phyloP scores from a whole-genome alignment of 2,888 invertebrate species.

The Tuta absoluta region DNA sequence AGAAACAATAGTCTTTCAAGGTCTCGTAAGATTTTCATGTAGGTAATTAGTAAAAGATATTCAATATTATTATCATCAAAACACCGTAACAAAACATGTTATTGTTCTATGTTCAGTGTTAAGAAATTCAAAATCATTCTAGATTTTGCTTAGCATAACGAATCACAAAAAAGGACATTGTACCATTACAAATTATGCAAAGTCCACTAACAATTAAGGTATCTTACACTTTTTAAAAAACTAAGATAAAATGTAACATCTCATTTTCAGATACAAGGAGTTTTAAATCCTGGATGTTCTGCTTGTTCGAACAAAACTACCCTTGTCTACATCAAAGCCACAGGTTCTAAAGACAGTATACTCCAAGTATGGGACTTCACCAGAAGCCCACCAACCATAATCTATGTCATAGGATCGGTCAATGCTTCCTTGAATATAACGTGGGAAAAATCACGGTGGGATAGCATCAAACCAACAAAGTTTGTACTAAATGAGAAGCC shows the following conservation, averaged over 20 bases:
- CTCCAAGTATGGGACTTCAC: conserved; percentile 87
- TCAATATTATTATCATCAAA: not conserved
- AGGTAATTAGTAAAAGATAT: not conserved
- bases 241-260: conserved; percentile 51
- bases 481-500: conserved; percentile 71
- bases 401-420: conserved; percentile 75
- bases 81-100: not conserved
- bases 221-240: no score
- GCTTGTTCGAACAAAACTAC: conserved; percentile 56
- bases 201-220: not conserved
- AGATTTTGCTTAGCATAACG: not conserved
- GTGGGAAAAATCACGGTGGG: conserved; percentile 57
- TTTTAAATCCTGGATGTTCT: conserved; percentile 63
- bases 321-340: conserved; percentile 79
- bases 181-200: not conserved
- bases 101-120: not conserved
- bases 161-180: not conserved
- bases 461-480: conserved; percentile 49
- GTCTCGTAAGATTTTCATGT: not conserved
- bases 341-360: conserved; percentile 79
- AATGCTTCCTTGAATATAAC: conserved; percentile 71
- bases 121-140: not conserved
- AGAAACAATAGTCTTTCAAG: not conserved
- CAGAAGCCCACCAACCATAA: conserved; percentile 78
- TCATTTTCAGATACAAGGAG: conserved; percentile 57